Conservation (phyloP, 2,113 vertebrate genomes). For the Nematolebias whitei region DNA sequence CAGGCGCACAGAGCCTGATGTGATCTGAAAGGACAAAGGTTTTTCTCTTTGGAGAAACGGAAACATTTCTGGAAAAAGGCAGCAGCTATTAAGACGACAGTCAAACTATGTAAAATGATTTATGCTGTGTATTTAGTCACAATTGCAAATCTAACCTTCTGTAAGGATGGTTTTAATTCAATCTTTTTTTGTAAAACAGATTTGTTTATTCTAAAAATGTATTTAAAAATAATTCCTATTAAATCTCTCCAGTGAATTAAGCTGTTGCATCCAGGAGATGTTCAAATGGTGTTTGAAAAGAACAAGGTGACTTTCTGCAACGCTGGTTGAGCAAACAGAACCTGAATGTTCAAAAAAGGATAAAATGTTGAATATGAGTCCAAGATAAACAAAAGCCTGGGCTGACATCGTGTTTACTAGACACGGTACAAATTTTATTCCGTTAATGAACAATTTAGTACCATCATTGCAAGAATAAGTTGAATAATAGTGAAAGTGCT, state of each 20-base stretch:
- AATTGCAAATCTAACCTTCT: constrained; percentile 8
- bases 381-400: not conserved
- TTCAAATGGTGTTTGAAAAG: not conserved
- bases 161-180: not conserved
- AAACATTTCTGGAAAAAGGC: not conserved
- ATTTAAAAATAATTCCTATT: not conserved
- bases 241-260: not conserved
- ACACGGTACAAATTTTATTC: not conserved
- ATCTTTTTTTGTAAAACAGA: not conserved
- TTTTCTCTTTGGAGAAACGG: not conserved
- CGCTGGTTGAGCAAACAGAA: not conserved
- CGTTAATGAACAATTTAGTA: no score
- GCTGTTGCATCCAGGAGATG: not conserved
- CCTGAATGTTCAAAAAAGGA: not conserved
- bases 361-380: not conserved
- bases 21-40: constrained; percentile 83
- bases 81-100: not conserved
- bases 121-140: no score
- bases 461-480: no score
- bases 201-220: not conserved
- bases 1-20: constrained; percentile 92
- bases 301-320: not conserved
- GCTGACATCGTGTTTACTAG: not conserved
- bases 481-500: no score
- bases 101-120: not conserved